phyloP scores from a whole-genome alignment of 2,797 vertebrate species.

The Smutsia gigantea region DNA sequence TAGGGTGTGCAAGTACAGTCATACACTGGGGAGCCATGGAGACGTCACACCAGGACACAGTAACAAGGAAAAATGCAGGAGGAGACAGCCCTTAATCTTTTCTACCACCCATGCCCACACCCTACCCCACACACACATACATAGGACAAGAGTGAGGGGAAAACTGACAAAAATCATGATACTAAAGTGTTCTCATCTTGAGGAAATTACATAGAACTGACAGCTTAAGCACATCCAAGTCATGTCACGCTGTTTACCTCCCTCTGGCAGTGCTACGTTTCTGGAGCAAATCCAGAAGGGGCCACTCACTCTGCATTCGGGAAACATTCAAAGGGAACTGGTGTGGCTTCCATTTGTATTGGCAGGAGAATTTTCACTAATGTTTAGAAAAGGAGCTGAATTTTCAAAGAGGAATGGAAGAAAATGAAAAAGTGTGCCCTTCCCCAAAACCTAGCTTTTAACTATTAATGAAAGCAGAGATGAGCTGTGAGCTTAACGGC shows the following conservation, averaged over 20 bases:
- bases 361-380: not conserved
- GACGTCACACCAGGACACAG: not conserved
- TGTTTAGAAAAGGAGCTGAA: not conserved
- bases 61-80: not conserved
- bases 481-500: not conserved
- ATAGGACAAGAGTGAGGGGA: accelerated
- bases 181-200: not conserved
- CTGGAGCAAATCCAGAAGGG: not conserved
- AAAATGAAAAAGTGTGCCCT: not conserved
- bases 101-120: too few species aligned
- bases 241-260: not conserved
- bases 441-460: not conserved
- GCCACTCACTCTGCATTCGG: not conserved
- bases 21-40: not conserved
- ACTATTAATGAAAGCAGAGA: not conserved
- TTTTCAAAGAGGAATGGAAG: constrained; percentile 1
- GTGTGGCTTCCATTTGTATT: not conserved
- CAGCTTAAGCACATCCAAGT: not conserved
- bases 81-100: not conserved
- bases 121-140: too few species aligned
- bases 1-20: not conserved
- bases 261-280: not conserved
- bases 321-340: not conserved
- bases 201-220: not conserved
- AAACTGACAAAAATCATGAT: not conserved